These are phyloP conservation scores for Beroe forskalii DNA, from an alignment of 37 sponge, comb jelly and placozoan genomes.

Conservation along the genomic window DNA sequence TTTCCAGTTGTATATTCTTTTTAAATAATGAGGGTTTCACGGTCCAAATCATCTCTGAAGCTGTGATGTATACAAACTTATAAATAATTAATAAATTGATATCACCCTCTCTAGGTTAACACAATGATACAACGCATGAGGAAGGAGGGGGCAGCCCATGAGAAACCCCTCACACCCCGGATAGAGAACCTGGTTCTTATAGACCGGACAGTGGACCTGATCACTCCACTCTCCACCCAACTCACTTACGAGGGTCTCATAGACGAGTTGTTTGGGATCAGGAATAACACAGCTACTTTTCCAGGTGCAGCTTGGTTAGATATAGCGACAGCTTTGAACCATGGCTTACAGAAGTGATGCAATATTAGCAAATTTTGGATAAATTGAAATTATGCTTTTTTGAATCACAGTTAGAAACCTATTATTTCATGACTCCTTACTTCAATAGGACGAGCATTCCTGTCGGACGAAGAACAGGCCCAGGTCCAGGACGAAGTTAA, in stretches of 20 bases:
- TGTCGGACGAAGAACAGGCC: neutral
- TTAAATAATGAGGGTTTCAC: too few relatives aligned
- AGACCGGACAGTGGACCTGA: constrained; percentile 90
- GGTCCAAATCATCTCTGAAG: too few relatives aligned
- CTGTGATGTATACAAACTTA: too few relatives aligned
- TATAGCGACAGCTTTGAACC: too few relatives aligned
- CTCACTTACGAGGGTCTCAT: constrained; percentile 97
- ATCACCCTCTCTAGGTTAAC: constrained; percentile 69
- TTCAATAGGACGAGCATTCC: neutral
- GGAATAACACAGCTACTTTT: constrained; percentile 68
- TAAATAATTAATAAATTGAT: too few relatives aligned
- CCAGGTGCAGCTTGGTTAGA: neutral
- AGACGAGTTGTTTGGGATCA: constrained; percentile 89
- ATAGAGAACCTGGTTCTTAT: constrained; percentile 83
- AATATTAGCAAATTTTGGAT: too few relatives aligned
- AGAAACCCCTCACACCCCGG: constrained; percentile 68
- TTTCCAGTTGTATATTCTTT: too few relatives aligned
- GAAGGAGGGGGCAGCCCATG: constrained; percentile 59
- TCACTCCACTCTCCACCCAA: constrained; percentile 90
- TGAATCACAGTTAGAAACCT: too few relatives aligned
- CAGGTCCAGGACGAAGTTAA: neutral
- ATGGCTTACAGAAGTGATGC: too few relatives aligned
- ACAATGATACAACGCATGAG: constrained; percentile 80
- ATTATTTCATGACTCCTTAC: too few relatives aligned
- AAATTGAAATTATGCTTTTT: too few relatives aligned